A percentile compares a stretch with the other conserved stretches of the same genome.
Evolutionary conservation across 2,797 vertebrate genomes (phyloP).

Genomic region (Xenentodon cancila): DNA sequence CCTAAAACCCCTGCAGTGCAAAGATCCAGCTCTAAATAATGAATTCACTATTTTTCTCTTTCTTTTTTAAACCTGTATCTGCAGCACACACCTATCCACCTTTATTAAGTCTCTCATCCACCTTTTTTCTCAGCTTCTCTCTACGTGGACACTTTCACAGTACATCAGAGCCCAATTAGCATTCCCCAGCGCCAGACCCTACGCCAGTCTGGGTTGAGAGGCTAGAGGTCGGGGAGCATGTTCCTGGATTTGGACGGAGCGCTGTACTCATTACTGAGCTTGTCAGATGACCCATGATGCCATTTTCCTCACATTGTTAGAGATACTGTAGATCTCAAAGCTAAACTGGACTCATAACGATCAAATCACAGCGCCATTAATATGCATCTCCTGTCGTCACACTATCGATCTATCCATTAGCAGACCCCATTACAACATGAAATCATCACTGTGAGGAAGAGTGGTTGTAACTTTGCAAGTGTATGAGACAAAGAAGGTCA

Average conservation of each 20-base stretch:
- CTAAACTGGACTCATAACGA: constrained; percentile 28
- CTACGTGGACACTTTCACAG: constrained; percentile 31
- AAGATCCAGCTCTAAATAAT: constrained; percentile 11
- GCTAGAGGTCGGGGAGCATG: constrained; percentile 61
- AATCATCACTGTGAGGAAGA: constrained; percentile 41
- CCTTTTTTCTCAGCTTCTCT: constrained; percentile 15
- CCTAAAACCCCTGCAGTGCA: constrained; percentile 9
- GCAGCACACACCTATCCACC: constrained; percentile 6
- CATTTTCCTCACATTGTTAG: constrained; percentile 68
- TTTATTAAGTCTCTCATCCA: constrained; percentile 22
- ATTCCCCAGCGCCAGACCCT: constrained; percentile 41
- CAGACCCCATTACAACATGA: constrained; percentile 47
- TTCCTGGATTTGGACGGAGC: constrained; percentile 58
- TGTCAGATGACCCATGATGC: constrained; percentile 69
- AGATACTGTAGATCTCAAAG: constrained; percentile 34
- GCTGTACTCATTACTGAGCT: constrained; percentile 72
- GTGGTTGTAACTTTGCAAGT: constrained; percentile 34
- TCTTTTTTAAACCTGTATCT: constrained; percentile 25
- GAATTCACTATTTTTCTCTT: constrained; percentile 10
- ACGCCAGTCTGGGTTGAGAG: constrained; percentile 44
- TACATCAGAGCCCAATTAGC: constrained; percentile 70
- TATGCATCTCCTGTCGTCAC: constrained; percentile 63
- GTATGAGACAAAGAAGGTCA: constrained; percentile 40
- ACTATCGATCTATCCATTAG: constrained; percentile 65
- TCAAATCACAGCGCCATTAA: constrained; percentile 50